Evolutionary conservation across 2,888 invertebrate species (phyloP).

Genomic region (Spilarctia lutea): DNA sequence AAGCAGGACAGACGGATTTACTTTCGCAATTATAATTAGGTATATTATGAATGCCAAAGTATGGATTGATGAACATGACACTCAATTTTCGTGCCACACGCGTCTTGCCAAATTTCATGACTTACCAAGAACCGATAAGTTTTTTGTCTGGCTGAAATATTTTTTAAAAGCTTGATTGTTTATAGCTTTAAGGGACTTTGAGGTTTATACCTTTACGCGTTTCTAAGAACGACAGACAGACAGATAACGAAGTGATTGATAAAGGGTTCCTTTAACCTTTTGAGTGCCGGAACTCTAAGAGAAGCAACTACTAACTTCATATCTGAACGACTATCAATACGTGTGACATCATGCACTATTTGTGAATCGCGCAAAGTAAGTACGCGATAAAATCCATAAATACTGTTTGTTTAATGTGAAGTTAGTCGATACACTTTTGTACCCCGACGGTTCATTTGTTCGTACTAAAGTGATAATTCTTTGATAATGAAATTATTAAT

Average conservation of each 20-base stretch:
- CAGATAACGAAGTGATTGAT: not conserved
- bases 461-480: constrained; percentile 16
- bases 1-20: too few relatives aligned
- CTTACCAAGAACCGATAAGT: too few relatives aligned
- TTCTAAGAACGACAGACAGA: not conserved
- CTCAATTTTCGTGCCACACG: not conserved
- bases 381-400: constrained; percentile 33
- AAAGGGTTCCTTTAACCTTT: not conserved
- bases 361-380: constrained; percentile 27
- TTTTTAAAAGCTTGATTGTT: not conserved
- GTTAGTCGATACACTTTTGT: constrained; percentile 31
- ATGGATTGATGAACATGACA: not conserved
- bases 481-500: constrained; percentile 43
- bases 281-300: not conserved
- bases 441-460: constrained; percentile 26
- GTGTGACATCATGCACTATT: constrained; percentile 55
- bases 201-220: not conserved
- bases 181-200: not conserved
- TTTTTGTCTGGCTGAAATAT: too few relatives aligned
- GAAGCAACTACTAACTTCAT: not conserved
- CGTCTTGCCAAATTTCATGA: not conserved
- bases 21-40: too few relatives aligned
- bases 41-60: too few relatives aligned
- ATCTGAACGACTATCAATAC: constrained; percentile 47
- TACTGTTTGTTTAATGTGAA: constrained; percentile 24